Evolutionary conservation across 2,113 vertebrate genomes (phyloP).

Genomic region (Emydura subglobosa): DNA sequence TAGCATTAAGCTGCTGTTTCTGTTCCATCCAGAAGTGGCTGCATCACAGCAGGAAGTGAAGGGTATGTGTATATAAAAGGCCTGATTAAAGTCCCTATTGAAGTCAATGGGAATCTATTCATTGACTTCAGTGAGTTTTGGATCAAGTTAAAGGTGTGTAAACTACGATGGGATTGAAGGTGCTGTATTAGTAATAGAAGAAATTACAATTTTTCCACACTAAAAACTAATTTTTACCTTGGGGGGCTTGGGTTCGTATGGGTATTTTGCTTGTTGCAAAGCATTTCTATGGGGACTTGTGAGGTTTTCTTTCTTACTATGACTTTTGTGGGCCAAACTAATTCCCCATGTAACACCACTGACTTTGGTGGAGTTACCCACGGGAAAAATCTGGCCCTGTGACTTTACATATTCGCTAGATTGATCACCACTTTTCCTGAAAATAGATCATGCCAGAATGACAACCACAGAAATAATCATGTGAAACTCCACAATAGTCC

Average conservation of each 20-base stretch:
- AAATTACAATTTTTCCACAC: neutral
- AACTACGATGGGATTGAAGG: neutral
- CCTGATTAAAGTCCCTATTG: neutral
- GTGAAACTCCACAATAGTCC: constrained; percentile 39
- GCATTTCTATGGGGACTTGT: constrained; percentile 5
- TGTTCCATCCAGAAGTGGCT: neutral
- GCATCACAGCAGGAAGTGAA: neutral
- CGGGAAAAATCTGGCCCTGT: constrained; percentile 46
- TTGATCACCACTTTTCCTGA: constrained; percentile 48
- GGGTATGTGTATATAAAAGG: neutral
- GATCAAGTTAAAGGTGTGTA: neutral
- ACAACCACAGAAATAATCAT: constrained; percentile 61
- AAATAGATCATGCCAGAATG: constrained; percentile 38
- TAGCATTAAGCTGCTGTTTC: neutral
- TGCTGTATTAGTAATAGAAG: constrained; percentile 2
- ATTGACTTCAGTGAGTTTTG: neutral
- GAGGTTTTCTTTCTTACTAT: neutral
- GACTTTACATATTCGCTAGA: constrained; percentile 55
- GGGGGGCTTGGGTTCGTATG: neutral
- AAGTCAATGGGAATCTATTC: neutral
- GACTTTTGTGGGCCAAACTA: constrained; percentile 19
- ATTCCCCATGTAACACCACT: constrained; percentile 4
- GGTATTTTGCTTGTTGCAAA: constrained; percentile 27
- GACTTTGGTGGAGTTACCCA: constrained; percentile 28
- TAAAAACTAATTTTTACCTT: neutral